Evolutionary conservation across 1,140 invertebrate species (phyloP), one percentile per base, ranked within the genome.

Genomic region (Temnothorax nylanderi): DNA sequence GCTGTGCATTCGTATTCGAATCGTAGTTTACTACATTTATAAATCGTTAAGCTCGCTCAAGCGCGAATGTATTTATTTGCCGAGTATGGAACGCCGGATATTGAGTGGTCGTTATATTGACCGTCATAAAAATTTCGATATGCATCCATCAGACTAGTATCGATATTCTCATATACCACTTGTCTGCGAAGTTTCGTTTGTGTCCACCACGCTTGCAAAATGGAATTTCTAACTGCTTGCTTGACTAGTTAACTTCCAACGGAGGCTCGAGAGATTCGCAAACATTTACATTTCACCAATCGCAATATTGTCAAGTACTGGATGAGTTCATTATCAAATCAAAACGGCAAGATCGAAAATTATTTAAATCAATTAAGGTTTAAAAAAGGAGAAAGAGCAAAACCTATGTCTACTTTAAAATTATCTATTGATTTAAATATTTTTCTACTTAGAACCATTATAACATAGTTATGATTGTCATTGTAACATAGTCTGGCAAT

Each of bases 181-280:
- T 60, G 37, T 62, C 37, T 58, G 58, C n/a, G 21, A 47, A 69
- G 65, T 69, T 69, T 69, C 16, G 6, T 47, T 26, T 58, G 74
- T 75, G 54, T 41, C 6, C 21, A 16, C 13, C n/a, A 41, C n/a
- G 7, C 6, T 64, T 26, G 44, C 26, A 78, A 78, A 78, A 78
- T 64, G 41, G 75, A 78, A 64, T 64, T 76, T 56, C 74, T 37
- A 76, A 76, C 74, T 78, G 41, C 44, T 78, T 41, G 26, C 58
- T 78, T 78, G 75, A 16, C 75, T 26, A 11, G 58, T 78, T 78
- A 78, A 78, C 60, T 78, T 78, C 76, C 11, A 65, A 58, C 60
- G 32, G 3, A 78, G 44, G 18, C 32, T 65, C 26, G 60, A 65
- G 76, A 78, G 76, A 78, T 65, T 78, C 58, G 60, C 76, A 78